Evolutionary conservation across 2,888 invertebrate species (phyloP), one percentile per base, ranked within the genome.

Genomic region (Ceriagrion tenellum): DNA sequence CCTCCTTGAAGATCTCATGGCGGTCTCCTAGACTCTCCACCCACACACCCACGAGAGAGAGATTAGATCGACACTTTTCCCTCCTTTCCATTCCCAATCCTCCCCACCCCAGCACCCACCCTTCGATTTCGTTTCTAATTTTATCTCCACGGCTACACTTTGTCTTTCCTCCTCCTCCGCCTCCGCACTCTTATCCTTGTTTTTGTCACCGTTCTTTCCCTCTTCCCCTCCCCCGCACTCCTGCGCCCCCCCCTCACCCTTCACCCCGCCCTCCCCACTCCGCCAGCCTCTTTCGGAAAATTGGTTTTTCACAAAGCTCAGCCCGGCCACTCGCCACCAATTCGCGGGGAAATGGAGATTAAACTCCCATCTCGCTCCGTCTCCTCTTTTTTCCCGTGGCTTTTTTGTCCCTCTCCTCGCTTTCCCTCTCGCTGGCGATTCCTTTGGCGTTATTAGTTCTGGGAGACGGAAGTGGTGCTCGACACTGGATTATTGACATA

Each of bases 291-390:
- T 89, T 89, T 0, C 23, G 30, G 81, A 35, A 81, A 81, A 81
- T 81, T 81, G 81, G 26, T 81, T 81, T 81, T 81, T 81, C 81
- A 81, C 35, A 81, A 81, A 81, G 81, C 81, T 81, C 81, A 35
- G 81, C 81, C 81, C 16, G 8, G 81, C 81, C 81, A 81, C 81
- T 81, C 35, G 35, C 81, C 30, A 35, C 35, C 35, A 81, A 81
- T 81, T 81, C 35, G 35, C n/a, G 35, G 81, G 35, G 81, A 81
- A 69, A 81, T 81, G 81, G 35, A 81, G 81, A 81, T 81, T 69
- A 69, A 69, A 69, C 26, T 35, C 81, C 30, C 30, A 81, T 81
- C 6, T 35, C 35, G 8, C 69, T 26, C 4, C 13, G 59, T 59
- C 47, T 47, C 47, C 47, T 47, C 47, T 12, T 59, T 12, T n/a